Percentiles rank a stretch among this genome's conserved stretches.
These are phyloP conservation scores for Sander vitreus DNA, from an alignment of 2,113 vertebrate species.

Conservation along the genomic window DNA sequence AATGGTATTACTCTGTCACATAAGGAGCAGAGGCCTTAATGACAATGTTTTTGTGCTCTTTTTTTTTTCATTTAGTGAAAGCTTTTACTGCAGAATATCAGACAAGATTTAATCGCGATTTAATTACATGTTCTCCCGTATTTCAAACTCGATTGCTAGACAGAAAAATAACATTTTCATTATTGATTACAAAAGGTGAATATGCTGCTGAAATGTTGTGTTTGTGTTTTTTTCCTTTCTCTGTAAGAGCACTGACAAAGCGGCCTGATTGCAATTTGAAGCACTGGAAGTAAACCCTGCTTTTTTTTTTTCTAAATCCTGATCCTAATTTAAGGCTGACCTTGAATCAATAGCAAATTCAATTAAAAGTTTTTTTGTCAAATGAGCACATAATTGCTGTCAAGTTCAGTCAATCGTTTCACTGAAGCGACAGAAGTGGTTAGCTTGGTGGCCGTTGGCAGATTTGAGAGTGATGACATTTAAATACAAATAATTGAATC, in stretches of 20 bases:
- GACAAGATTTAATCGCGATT: conserved; percentile 22
- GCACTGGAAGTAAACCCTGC: conserved; percentile 26
- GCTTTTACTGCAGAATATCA: conserved; percentile 13
- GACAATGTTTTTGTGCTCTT: conserved; percentile 23
- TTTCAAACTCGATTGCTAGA: conserved; percentile 6
- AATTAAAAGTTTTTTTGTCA: conserved; percentile 41
- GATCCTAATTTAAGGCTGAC: conserved; percentile 37
- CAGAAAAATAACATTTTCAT: conserved; percentile 40
- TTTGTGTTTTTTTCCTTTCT: background rate
- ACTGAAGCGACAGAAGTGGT: background rate
- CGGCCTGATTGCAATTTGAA: conserved; percentile 32
- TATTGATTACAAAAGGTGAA: conserved; percentile 50
- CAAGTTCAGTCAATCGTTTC: conserved; percentile 12
- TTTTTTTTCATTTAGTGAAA: conserved; percentile 27
- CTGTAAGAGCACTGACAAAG: conserved; percentile 10
- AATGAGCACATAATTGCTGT: conserved; percentile 33
- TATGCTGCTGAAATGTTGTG: background rate
- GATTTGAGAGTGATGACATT: conserved; percentile 2
- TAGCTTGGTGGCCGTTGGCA: background rate
- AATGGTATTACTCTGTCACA: conserved; percentile 50
- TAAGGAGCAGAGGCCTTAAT: conserved; percentile 42
- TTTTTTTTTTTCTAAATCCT: conserved; percentile 39
- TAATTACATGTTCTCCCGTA: conserved; percentile 48
- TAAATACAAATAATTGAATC: conserved; percentile 1
- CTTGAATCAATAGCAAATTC: conserved; percentile 52